Base-by-base conservation (phyloP, 2,888 invertebrate genomes). In the Hermaeophaga mercurialis region DNA sequence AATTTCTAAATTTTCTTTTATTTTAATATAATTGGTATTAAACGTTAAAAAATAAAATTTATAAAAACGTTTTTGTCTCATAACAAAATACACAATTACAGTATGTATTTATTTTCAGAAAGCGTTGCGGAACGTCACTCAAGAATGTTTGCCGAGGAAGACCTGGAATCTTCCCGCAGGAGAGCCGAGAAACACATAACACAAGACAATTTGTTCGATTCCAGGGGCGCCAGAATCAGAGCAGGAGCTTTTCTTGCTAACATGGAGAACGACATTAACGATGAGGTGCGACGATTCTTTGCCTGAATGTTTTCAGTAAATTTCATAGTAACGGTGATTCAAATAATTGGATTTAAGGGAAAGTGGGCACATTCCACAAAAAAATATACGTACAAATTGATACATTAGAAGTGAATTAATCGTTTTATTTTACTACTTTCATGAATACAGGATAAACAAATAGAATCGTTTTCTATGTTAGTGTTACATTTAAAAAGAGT, bases 171-270 rank as follows among this genome's bases (percentile, higher is more conserved):
- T 53, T 80, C 82, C 18, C 78, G 83, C 55, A 79, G 80, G 66
- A 80, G 81, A 63, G 82, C 80, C 38, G 77, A 76, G 62, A 75
- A 77, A 67, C 73, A 70, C 66, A 79, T 80, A 61, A 70, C 80
- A 53, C 85, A 85, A 65, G 83, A 85, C 31, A 73, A 80, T 56
- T 75, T 86, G 43, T 87, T 85, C 75, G 87, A 88, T 76, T 84
- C 84, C 24, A 84, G 86, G 66, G 85, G 84, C 5, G 82, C 79
- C 1, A 79, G 82, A 33, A 63, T 74, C 19, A 58, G 58, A 28
- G 55, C 49, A 1, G 53, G 46, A n/a, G 50, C 54, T 22, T 69
- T 78, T 41, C 66, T 77, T 48, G 78, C 80, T 9, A 73, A 77
- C 57, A 73, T 78, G 61, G 81, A 80, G 49, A 79, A 76, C 62